phyloP scores from a whole-genome alignment of 2,888 invertebrate species.

The Ichneumon xanthorius region DNA sequence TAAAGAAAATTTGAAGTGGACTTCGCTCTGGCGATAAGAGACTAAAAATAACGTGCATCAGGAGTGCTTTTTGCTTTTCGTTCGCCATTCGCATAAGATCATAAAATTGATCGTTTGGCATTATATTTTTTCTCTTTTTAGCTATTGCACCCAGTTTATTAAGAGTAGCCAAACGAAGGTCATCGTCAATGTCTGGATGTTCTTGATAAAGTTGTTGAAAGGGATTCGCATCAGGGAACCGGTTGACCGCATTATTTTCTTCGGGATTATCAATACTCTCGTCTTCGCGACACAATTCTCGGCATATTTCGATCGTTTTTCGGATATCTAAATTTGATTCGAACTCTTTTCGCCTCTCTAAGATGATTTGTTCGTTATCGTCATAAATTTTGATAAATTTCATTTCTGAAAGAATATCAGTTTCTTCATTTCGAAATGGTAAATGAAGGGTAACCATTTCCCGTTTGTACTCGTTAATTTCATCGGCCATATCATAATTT shows the following conservation, averaged over 20 bases:
- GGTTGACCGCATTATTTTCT: conserved; percentile 11
- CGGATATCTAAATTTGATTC: conserved; percentile 78
- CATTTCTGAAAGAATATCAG: conserved; percentile 78
- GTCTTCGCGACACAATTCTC: conserved; percentile 21
- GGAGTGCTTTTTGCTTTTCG: conserved; percentile 65
- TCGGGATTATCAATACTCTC: conserved; percentile 62
- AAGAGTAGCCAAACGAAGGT: conserved; percentile 70
- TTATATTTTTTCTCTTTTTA: conserved; percentile 74
- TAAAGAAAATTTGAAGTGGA: conserved; percentile 68
- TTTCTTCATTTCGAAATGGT: conserved; percentile 80
- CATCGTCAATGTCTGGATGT: conserved; percentile 64
- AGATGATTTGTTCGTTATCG: conserved; percentile 75
- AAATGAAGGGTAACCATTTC: conserved; percentile 73
- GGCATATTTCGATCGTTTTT: conserved; percentile 70
- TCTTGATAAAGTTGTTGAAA: conserved; percentile 64
- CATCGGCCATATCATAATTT: conserved; percentile 78
- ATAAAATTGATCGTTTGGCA: conserved; percentile 69
- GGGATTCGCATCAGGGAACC: conserved; percentile 66
- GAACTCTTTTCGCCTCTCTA: conserved; percentile 76
- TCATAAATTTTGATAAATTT: conserved; percentile 78
- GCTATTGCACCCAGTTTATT: conserved; percentile 73
- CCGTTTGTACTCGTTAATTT: conserved; percentile 77
- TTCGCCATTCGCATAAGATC: conserved; percentile 70
- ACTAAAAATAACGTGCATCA: conserved; percentile 60
- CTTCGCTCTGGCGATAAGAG: neutral